phyloP scores from a whole-genome alignment of 1,140 invertebrate genomes.

The Apis cerana region DNA sequence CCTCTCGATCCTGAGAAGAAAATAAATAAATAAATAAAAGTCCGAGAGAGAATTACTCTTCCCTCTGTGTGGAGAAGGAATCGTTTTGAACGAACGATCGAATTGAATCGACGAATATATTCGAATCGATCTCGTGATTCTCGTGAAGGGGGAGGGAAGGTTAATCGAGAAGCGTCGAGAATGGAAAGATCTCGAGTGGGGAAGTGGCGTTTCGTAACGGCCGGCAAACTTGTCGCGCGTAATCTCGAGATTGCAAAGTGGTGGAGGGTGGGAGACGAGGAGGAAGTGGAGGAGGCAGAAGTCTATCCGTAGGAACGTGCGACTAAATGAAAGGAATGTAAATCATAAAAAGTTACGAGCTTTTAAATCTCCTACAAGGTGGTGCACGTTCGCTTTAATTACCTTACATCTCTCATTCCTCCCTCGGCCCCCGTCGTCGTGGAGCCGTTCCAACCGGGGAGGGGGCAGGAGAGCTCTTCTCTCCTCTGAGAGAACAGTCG shows the following conservation, averaged over 20 bases:
- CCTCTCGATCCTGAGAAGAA: too few relatives aligned
- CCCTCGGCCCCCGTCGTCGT: conserved; percentile 47
- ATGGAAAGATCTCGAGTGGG: conserved; percentile 43
- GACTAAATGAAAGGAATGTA: conserved; percentile 82
- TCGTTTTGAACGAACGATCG: too few relatives aligned
- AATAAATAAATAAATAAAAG: too few relatives aligned
- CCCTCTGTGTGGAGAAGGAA: too few relatives aligned
- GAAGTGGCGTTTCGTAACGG: conserved; percentile 56
- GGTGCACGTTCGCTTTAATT: conserved; percentile 81
- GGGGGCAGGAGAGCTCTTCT: too few relatives aligned
- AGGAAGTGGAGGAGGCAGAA: conserved; percentile 50
- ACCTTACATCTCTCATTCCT: conserved; percentile 81
- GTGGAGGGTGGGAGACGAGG: conserved; percentile 45
- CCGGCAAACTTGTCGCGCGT: conserved; percentile 60
- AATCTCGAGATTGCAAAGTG: conserved; percentile 64
- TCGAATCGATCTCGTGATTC: conserved; percentile 68
- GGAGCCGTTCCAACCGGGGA: not conserved
- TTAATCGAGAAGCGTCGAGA: conserved; percentile 55
- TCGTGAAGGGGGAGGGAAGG: not conserved
- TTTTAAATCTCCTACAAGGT: conserved; percentile 82
- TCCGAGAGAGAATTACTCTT: too few relatives aligned
- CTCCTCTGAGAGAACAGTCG: conserved; percentile 24
- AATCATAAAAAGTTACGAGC: conserved; percentile 82
- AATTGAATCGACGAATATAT: too few relatives aligned
- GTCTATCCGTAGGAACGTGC: conserved; percentile 77